phyloP scores from a whole-genome alignment of 2,888 invertebrate genomes.

The Dascillus cervinus region DNA sequence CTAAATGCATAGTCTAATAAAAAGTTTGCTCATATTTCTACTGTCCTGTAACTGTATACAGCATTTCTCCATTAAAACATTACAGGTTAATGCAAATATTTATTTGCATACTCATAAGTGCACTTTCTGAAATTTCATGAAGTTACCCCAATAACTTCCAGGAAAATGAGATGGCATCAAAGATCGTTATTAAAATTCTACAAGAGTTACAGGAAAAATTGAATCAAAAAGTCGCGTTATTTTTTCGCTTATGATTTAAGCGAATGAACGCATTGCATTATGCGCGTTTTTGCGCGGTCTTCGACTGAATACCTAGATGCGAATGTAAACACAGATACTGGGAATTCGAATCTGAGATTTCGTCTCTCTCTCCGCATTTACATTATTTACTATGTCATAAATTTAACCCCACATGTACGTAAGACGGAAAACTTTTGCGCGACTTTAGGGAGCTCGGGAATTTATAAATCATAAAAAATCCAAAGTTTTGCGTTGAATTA shows the following conservation, averaged over 20 bases:
- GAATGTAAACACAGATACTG: conserved; percentile 22
- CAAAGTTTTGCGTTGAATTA: conserved; percentile 13
- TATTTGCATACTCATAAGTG: no score
- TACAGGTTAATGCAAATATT: no score
- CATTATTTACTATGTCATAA: conserved; percentile 36
- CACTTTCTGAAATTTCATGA: no score
- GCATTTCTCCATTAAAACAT: no score
- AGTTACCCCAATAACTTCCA: no score
- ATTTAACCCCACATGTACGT: conserved; percentile 33
- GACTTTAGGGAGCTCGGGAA: conserved; percentile 28
- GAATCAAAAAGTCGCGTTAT: not conserved
- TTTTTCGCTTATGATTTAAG: not conserved
- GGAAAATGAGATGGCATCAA: no score
- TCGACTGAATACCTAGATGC: conserved; percentile 18
- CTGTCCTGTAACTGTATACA: no score
- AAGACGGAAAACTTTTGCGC: conserved; percentile 31
- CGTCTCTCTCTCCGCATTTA: conserved; percentile 24
- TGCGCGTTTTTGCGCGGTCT: conserved; percentile 19
- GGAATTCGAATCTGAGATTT: conserved; percentile 18
- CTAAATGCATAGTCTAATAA: no score
- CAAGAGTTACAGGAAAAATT: not conserved
- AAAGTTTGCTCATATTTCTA: no score
- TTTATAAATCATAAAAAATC: conserved; percentile 34
- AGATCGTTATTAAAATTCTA: no score
- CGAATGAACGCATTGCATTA: conserved; percentile 1